Percentiles rank a stretch among this genome's conserved stretches.
These are phyloP conservation scores for Limnephilus lunatus DNA, from an alignment of 2,888 invertebrate genomes.

Conservation along the genomic window DNA sequence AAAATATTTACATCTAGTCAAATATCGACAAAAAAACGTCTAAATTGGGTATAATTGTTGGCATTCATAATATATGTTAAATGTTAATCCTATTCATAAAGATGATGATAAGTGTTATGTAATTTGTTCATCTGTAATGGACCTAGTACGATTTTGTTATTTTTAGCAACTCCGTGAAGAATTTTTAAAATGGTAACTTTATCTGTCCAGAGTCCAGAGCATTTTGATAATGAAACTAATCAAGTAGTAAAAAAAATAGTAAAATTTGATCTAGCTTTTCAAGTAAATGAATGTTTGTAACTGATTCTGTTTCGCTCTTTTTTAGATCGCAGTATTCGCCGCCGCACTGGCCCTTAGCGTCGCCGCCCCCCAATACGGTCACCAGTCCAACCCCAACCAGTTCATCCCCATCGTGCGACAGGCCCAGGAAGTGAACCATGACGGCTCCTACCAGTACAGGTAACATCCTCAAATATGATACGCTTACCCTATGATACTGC, in stretches of 20 bases:
- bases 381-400: conserved; percentile 69
- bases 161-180: neutral
- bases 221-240: neutral
- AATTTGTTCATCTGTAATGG: too few relatives aligned
- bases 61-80: too few relatives aligned
- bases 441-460: conserved; percentile 82
- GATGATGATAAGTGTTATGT: too few relatives aligned
- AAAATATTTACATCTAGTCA: neutral
- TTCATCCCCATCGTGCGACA: conserved; percentile 80
- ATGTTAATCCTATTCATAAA: too few relatives aligned
- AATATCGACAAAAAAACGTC: too few relatives aligned
- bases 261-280: neutral
- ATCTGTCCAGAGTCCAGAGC: neutral
- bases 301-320: neutral
- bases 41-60: too few relatives aligned
- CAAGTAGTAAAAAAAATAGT: neutral
- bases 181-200: neutral
- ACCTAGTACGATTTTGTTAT: neutral
- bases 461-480: conserved; percentile 68
- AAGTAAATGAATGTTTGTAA: neutral
- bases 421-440: conserved; percentile 76
- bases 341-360: conserved; percentile 71
- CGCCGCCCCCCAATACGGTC: conserved; percentile 72
- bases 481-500: neutral
- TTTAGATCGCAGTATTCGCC: conserved; percentile 73